Evolutionary conservation across 2,888 invertebrate genomes (phyloP).

Genomic region (Glomeris marginata): DNA sequence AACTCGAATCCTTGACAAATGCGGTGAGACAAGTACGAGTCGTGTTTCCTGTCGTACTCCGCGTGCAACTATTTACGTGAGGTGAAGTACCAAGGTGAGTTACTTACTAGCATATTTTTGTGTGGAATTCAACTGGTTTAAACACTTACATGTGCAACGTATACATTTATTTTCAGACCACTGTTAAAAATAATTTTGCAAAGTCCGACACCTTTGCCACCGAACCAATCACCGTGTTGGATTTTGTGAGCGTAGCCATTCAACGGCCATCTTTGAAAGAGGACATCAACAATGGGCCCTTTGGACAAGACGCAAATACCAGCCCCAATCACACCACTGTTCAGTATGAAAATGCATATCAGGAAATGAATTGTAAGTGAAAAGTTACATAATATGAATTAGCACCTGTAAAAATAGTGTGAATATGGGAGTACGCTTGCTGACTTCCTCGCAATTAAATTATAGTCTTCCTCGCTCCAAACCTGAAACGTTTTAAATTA

Average conservation of each 20-base stretch:
- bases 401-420: slow-evolving; percentile 83
- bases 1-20: slow-evolving; percentile 87
- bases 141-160: slow-evolving; percentile 76
- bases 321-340: slow-evolving; percentile 79
- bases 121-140: not conserved
- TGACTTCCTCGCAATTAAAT: slow-evolving; percentile 50
- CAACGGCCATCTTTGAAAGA: slow-evolving; percentile 87
- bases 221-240: slow-evolving; percentile 98
- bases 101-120: not conserved
- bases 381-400: no score
- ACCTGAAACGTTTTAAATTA: slow-evolving; percentile 38
- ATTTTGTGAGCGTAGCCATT: slow-evolving; percentile 94
- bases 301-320: slow-evolving; percentile 76
- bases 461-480: slow-evolving; percentile 73
- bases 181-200: slow-evolving; percentile 50
- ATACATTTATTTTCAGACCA: slow-evolving; percentile 63
- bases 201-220: slow-evolving; percentile 85
- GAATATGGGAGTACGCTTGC: slow-evolving; percentile 53
- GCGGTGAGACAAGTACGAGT: slow-evolving; percentile 78
- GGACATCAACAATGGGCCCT: slow-evolving; percentile 66
- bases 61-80: slow-evolving; percentile 81
- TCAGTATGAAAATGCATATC: not conserved
- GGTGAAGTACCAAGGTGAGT: no score
- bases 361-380: no score
- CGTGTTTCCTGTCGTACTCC: slow-evolving; percentile 67